Conservation (phyloP, 1,140 invertebrate species). For the Nylanderia fulva region DNA sequence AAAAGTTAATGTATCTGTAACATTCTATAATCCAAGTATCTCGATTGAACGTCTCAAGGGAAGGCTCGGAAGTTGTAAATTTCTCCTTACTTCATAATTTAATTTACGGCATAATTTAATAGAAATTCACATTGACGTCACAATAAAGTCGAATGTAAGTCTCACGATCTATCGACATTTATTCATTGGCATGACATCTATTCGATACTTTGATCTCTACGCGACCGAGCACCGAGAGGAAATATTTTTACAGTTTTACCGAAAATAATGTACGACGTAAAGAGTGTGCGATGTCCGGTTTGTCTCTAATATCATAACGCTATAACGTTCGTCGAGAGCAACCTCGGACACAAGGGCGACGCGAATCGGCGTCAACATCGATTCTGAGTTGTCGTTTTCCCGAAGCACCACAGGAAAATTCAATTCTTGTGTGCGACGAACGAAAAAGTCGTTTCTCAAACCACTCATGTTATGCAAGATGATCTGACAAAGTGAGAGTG, state of each 20-base stretch:
- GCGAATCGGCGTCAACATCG: slow-evolving; percentile 60
- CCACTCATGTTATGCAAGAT: neutral
- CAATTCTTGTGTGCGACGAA: slow-evolving; percentile 32
- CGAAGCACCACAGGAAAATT: slow-evolving; percentile 58
- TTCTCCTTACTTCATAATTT: slow-evolving; percentile 42
- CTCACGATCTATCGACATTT: neutral
- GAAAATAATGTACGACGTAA: slow-evolving; percentile 41
- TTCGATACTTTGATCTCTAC: neutral
- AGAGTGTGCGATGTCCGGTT: neutral
- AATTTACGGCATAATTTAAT: slow-evolving; percentile 52
- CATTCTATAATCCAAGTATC: slow-evolving; percentile 35
- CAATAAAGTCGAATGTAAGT: slow-evolving; percentile 37
- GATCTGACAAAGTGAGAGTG: neutral
- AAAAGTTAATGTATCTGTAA: slow-evolving; percentile 42
- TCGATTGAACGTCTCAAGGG: slow-evolving; percentile 30
- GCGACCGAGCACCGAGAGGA: neutral
- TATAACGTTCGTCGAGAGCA: slow-evolving; percentile 19
- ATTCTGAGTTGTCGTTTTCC: slow-evolving; percentile 55
- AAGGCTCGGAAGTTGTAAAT: slow-evolving; percentile 28
- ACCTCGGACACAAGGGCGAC: slow-evolving; percentile 18
- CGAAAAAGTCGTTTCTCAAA: slow-evolving; percentile 42
- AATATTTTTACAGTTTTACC: slow-evolving; percentile 55
- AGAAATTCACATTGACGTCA: slow-evolving; percentile 42
- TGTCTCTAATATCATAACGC: neutral
- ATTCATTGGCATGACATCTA: neutral